Base-by-base conservation (phyloP, 2,113 vertebrate genomes). In the Cephalopholis sonnerati region DNA sequence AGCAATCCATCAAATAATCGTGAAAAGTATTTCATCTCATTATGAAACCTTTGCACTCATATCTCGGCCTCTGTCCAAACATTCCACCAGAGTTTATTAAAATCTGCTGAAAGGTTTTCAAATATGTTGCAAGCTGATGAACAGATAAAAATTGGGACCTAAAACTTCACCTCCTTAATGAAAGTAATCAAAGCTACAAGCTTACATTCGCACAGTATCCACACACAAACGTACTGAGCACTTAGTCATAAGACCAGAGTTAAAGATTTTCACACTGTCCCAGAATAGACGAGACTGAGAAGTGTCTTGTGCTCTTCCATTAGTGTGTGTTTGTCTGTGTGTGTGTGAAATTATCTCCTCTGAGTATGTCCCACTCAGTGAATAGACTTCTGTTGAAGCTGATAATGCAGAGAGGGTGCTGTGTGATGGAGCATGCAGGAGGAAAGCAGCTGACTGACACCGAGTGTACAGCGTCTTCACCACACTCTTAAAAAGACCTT, bases 251-350 rank as follows among this genome's bases (percentile, higher is more conserved):
- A 90, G 93, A 91, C 81, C 77, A 54, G 4, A 63, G 69, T 71
- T 83, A 78, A 87, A 67, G 0, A 77, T 67, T 79, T 92, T 87
- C 84, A 86, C 85, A 86, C 73, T 1, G 20, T 90, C 83, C 86
- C 62, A 93, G 89, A 93, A 92, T 89, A 92, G 87, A 87, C 11
- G 0, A 63, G 66, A 77, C 85, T 41, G 78, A 84, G 77, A 84
- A 72, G 62, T 44, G 72, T 82, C 79, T 93, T 90, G 92, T 89
- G 79, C 69, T 89, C 51, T 62, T 75, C 25, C 46, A 59, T 44
- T 29, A 20, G 76, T 65, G 58, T 70, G 67, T 70, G 65, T 59
- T n/a, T 71, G 69, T 75, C 81, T 74, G 69, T 61, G 25, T 65
- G 62, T 51, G 78, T 77, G 87, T 71, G 72, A 84, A 87, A 80